Evolutionary conservation across 1,140 invertebrate genomes (phyloP).

Genomic region (Cardiocondyla obscurior): DNA sequence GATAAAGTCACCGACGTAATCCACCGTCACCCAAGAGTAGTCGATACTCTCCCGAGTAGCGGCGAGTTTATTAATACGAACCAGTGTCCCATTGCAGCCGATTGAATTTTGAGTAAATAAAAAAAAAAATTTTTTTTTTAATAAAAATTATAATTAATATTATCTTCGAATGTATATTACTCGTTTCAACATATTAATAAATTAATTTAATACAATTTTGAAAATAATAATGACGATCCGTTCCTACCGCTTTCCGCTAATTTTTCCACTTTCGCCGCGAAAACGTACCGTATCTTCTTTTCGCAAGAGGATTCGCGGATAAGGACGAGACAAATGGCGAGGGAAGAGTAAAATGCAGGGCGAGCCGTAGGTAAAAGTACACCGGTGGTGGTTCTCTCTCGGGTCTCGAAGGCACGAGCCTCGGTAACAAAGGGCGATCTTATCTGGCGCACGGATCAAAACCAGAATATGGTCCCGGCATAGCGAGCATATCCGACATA

Average conservation of each 20-base stretch:
- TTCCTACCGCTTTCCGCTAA: neutral
- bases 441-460: constrained; percentile 80
- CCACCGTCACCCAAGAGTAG: constrained; percentile 12
- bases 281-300: neutral
- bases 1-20: constrained; percentile 43
- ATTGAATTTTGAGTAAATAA: too few relatives aligned
- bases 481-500: constrained; percentile 82
- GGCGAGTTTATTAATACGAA: constrained; percentile 3
- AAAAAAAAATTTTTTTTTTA: too few relatives aligned
- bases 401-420: constrained; percentile 79
- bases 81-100: neutral
- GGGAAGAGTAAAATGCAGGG: constrained; percentile 33
- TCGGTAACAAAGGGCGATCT: constrained; percentile 79
- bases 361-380: constrained; percentile 63
- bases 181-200: neutral
- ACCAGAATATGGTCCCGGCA: constrained; percentile 77
- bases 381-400: constrained; percentile 60
- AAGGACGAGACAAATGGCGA: neutral
- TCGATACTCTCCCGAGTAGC: constrained; percentile 24
- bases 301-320: constrained; percentile 20
- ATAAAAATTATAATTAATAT: neutral
- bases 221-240: neutral
- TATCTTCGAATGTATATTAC: neutral
- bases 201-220: neutral
- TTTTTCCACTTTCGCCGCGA: neutral